These are phyloP conservation scores for Silurus lanzhouensis DNA, from an alignment of 2,797 vertebrate genomes.

Conservation along the genomic window DNA sequence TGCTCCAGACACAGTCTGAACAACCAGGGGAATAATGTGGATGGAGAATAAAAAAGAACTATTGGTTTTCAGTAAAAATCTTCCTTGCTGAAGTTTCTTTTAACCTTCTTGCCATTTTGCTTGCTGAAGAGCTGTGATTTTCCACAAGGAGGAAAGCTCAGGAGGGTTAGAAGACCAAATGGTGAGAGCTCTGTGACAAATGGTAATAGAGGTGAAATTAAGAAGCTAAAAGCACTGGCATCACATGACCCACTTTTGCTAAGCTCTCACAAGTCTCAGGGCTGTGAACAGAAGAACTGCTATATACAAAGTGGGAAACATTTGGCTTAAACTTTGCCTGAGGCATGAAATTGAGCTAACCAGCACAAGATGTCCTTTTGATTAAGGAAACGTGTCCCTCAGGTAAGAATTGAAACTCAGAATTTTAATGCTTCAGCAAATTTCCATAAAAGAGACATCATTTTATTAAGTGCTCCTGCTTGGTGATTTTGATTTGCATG, in stretches of 20 bases:
- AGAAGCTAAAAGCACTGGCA: constrained; percentile 29
- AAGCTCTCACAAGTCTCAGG: constrained; percentile 16
- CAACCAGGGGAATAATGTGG: constrained; percentile 25
- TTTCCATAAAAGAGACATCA: constrained; percentile 13
- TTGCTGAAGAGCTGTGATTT: constrained; percentile 9
- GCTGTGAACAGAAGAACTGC: constrained; percentile 35
- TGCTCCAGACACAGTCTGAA: constrained; percentile 16
- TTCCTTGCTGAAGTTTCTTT: neutral
- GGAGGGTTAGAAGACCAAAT: constrained; percentile 25
- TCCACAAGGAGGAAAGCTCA: constrained; percentile 23
- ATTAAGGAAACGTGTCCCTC: constrained; percentile 16
- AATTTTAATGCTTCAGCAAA: constrained; percentile 19
- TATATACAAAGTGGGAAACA: constrained; percentile 17
- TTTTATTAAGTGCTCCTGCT: neutral
- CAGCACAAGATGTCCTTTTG: constrained; percentile 27
- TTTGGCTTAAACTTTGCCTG: constrained; percentile 28
- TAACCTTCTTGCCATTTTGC: neutral
- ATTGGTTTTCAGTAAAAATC: constrained; percentile 8
- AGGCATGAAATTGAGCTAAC: constrained; percentile 23
- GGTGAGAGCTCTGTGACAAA: constrained; percentile 40
- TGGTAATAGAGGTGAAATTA: constrained; percentile 39
- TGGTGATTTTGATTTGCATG: constrained; percentile 15
- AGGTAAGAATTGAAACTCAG: constrained; percentile 13
- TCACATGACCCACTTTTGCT: constrained; percentile 36
- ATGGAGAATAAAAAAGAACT: neutral